Evolutionary conservation across 2,888 invertebrate species (phyloP).

Genomic region (Agrotis clavis): DNA sequence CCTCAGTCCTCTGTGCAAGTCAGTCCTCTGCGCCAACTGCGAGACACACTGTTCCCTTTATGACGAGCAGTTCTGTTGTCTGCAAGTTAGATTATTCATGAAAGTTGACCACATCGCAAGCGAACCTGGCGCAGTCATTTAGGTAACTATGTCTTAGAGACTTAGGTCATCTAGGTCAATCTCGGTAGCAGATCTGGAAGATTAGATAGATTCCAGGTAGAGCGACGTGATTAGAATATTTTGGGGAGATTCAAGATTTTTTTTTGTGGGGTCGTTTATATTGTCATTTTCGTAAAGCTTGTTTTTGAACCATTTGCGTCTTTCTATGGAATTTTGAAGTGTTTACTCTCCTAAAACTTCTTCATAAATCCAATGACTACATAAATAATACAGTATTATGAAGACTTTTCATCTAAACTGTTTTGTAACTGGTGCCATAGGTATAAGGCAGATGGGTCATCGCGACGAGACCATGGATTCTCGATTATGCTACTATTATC

Average conservation of each 20-base stretch:
- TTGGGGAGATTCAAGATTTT: neutral
- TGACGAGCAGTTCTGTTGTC: slow-evolving; percentile 33
- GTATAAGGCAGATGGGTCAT: too few relatives aligned
- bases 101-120: slow-evolving; percentile 46
- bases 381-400: neutral
- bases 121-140: slow-evolving; percentile 44
- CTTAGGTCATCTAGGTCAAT: slow-evolving; percentile 52
- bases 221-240: slow-evolving; percentile 42
- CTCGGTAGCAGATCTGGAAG: slow-evolving; percentile 33
- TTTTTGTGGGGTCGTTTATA: neutral
- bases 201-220: slow-evolving; percentile 36
- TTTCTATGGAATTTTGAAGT: too few relatives aligned
- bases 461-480: too few relatives aligned
- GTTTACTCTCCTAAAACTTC: neutral
- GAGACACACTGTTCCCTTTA: slow-evolving; percentile 40
- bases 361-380: neutral
- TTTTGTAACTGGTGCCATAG: too few relatives aligned
- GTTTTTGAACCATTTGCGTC: neutral
- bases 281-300: neutral
- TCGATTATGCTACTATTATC: too few relatives aligned
- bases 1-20: neutral
- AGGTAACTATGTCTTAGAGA: slow-evolving; percentile 57
- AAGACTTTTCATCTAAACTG: too few relatives aligned
- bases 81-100: slow-evolving; percentile 53
- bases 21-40: neutral